Percentiles rank a stretch among this genome's conserved stretches.
These are phyloP conservation scores for Anabas testudineus DNA, from an alignment of 2,797 vertebrate genomes.

Conservation along the genomic window DNA sequence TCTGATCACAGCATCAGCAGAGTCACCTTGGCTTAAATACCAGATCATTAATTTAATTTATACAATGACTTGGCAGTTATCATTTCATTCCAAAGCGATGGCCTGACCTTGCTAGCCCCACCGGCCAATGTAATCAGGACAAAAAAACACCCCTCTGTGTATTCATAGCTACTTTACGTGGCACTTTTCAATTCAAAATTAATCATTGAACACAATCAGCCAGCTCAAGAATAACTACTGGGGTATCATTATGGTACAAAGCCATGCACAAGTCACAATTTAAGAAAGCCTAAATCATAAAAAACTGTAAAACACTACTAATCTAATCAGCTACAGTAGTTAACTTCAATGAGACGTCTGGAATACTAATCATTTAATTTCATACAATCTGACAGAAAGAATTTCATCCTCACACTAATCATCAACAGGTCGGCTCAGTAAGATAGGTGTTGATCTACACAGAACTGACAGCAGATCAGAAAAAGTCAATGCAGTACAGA, in stretches of 20 bases:
- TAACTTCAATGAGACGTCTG: background rate
- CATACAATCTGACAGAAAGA: constrained; percentile 3
- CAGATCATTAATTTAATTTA: constrained; percentile 70
- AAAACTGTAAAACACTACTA: background rate
- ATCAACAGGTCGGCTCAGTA: background rate
- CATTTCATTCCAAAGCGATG: constrained; percentile 56
- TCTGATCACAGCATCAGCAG: constrained; percentile 53
- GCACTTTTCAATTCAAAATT: constrained; percentile 28
- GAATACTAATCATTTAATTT: constrained; percentile 15
- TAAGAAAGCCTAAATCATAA: background rate
- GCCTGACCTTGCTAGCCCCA: constrained; percentile 66
- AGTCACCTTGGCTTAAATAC: constrained; percentile 81
- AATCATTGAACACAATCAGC: background rate
- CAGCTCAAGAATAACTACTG: background rate
- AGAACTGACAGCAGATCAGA: constrained; percentile 13
- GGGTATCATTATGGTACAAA: background rate
- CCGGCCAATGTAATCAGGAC: constrained; percentile 47
- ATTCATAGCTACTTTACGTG: constrained; percentile 27
- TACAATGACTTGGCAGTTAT: constrained; percentile 70
- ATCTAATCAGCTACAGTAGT: background rate
- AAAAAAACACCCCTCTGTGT: constrained; percentile 19
- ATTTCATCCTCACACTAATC: background rate
- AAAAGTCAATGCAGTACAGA: background rate
- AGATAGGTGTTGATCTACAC: constrained; percentile 3
- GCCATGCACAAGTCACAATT: background rate